Percentiles rank a stretch among this genome's conserved stretches.
Conservation (phyloP, 2,888 invertebrate genomes). For the Lycophotia porphyrea region DNA sequence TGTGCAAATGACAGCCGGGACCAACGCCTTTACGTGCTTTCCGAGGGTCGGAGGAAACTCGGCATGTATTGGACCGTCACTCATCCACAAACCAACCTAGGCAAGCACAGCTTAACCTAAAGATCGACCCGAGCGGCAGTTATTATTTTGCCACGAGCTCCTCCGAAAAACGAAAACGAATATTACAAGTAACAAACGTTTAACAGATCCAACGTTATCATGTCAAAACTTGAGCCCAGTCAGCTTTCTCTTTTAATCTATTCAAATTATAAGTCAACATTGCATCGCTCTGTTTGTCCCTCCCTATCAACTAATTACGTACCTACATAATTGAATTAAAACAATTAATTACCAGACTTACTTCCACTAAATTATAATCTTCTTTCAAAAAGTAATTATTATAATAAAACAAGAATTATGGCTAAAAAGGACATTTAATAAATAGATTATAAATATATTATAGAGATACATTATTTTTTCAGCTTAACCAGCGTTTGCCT, state of each 20-base stretch:
- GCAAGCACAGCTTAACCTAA: too few relatives aligned
- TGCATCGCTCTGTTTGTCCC: background rate
- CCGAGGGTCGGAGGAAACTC: too few relatives aligned
- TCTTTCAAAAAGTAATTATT: background rate
- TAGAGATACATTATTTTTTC: background rate
- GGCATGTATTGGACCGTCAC: too few relatives aligned
- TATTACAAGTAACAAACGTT: background rate
- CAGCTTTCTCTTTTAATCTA: background rate
- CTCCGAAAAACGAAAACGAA: background rate
- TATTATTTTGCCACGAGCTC: too few relatives aligned
- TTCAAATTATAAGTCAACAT: conserved; percentile 22
- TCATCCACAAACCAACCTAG: too few relatives aligned
- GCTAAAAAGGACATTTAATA: background rate
- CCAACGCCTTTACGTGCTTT: too few relatives aligned
- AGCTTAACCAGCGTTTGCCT: background rate
- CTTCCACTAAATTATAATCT: conserved; percentile 3
- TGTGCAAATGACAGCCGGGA: too few relatives aligned
- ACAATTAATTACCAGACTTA: conserved; percentile 13
- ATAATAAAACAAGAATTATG: too few relatives aligned
- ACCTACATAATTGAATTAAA: conserved; percentile 21
- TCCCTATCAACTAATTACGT: conserved; percentile 1
- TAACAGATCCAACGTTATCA: background rate
- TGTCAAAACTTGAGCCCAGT: background rate
- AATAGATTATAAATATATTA: too few relatives aligned
- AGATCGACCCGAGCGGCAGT: too few relatives aligned